These are phyloP conservation scores for Watersipora subatra DNA, from an alignment of 1,140 invertebrate genomes.

Conservation along the genomic window DNA sequence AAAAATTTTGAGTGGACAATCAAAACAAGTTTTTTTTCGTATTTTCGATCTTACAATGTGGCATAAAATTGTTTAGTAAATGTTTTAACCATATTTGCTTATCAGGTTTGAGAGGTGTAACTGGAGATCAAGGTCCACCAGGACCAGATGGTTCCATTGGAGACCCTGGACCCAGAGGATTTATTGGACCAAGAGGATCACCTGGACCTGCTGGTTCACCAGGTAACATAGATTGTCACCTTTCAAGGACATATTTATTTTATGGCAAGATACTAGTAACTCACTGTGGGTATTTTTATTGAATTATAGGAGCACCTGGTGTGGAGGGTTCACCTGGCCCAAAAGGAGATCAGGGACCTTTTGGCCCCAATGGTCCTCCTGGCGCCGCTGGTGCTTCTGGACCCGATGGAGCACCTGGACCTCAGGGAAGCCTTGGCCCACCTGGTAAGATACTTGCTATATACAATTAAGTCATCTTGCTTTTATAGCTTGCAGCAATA, in stretches of 20 bases:
- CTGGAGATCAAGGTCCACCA: not conserved
- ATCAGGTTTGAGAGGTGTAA: not conserved
- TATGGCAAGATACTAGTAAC: no score
- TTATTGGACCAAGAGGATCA: slow-evolving; percentile 54
- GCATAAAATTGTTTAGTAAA: no score
- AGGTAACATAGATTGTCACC: slow-evolving; percentile 14
- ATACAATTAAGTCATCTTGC: not conserved
- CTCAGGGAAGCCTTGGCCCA: slow-evolving; percentile 51
- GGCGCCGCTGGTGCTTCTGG: slow-evolving; percentile 53
- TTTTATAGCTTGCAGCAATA: not conserved
- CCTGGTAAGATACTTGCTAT: slow-evolving; percentile 28
- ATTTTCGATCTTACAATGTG: no score
- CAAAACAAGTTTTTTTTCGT: no score
- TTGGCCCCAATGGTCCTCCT: slow-evolving; percentile 52
- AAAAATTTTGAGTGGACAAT: no score
- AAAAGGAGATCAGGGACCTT: slow-evolving; percentile 28
- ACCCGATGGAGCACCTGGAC: slow-evolving; percentile 41
- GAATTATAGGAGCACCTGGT: slow-evolving; percentile 53
- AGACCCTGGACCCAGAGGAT: slow-evolving; percentile 8
- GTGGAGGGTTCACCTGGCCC: slow-evolving; percentile 53
- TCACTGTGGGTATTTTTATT: no score
- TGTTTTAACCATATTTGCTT: no score
- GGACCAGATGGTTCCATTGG: not conserved
- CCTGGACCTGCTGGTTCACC: slow-evolving; percentile 43
- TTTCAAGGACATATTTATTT: no score